phyloP scores from a whole-genome alignment of 2,797 vertebrate species.

The Rhyacichthys aspro region DNA sequence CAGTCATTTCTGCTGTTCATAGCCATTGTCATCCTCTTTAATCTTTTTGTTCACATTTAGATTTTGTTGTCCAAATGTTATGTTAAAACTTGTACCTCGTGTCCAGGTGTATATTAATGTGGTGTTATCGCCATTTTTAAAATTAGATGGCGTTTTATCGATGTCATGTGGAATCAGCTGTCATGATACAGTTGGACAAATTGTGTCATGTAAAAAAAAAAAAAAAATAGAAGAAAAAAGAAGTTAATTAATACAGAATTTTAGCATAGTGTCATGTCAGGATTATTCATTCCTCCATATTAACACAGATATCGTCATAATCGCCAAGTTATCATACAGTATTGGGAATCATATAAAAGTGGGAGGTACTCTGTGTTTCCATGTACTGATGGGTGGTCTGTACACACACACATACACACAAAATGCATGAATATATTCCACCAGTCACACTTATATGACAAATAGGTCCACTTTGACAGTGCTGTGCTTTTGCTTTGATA shows the following conservation, averaged over 20 bases:
- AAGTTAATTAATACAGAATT: too few relatives aligned
- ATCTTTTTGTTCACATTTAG: background rate
- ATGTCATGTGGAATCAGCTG: too few relatives aligned
- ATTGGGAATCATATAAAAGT: background rate
- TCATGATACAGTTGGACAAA: too few relatives aligned
- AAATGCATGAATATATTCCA: background rate
- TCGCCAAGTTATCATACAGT: background rate
- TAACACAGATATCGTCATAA: too few relatives aligned
- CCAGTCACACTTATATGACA: constrained; percentile 35
- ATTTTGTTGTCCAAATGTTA: background rate
- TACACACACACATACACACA: background rate
- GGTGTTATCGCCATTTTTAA: too few relatives aligned
- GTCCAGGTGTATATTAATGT: too few relatives aligned
- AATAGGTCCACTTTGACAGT: constrained; percentile 25
- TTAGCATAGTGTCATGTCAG: too few relatives aligned
- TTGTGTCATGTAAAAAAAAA: too few relatives aligned
- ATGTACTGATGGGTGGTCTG: background rate
- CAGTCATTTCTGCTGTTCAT: background rate
- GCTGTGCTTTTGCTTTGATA: constrained; percentile 19
- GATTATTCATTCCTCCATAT: too few relatives aligned
- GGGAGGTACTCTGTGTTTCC: background rate
- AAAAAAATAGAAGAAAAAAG: too few relatives aligned
- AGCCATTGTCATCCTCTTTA: background rate
- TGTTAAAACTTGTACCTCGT: background rate
- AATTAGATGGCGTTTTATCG: too few relatives aligned